A percentile compares a stretch with the other conserved stretches of the same genome.
These are phyloP conservation scores for Germaria angustata DNA, from an alignment of 2,888 invertebrate species.

Conservation along the genomic window DNA sequence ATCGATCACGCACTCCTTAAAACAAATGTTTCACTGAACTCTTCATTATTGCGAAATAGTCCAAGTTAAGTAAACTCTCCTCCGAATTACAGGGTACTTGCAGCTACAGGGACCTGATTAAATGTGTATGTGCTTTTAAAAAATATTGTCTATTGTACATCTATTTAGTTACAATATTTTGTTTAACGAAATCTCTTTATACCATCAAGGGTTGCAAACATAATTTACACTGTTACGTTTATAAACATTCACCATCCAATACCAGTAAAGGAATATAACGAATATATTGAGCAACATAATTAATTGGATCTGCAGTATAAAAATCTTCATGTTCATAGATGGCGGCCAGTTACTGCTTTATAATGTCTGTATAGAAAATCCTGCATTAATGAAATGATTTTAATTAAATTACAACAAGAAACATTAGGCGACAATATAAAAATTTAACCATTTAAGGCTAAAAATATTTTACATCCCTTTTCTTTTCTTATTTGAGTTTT, in stretches of 20 bases:
- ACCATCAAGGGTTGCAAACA: slow-evolving; percentile 38
- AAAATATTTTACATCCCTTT: too few relatives aligned
- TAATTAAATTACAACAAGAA: too few relatives aligned
- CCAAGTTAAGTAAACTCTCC: too few relatives aligned
- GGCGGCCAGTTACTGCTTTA: slow-evolving; percentile 37
- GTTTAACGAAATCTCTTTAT: slow-evolving; percentile 9
- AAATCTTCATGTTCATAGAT: slow-evolving; percentile 9
- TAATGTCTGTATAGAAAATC: slow-evolving; percentile 16
- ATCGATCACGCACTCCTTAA: too few relatives aligned
- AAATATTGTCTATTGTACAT: background rate
- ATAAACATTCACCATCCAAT: background rate
- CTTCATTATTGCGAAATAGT: too few relatives aligned
- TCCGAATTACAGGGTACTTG: background rate
- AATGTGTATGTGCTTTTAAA: background rate
- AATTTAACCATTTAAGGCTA: too few relatives aligned
- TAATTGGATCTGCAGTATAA: slow-evolving; percentile 53
- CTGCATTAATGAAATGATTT: slow-evolving; percentile 8
- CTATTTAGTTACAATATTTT: slow-evolving; percentile 14
- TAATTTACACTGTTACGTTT: slow-evolving; percentile 19
- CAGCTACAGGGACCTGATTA: background rate
- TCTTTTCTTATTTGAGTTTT: too few relatives aligned
- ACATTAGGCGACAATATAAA: too few relatives aligned
- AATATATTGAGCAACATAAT: slow-evolving; percentile 50
- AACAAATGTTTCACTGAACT: too few relatives aligned
- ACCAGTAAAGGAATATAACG: background rate